Conservation (phyloP, 2,888 invertebrate genomes). For the Amphipyra berbera region DNA sequence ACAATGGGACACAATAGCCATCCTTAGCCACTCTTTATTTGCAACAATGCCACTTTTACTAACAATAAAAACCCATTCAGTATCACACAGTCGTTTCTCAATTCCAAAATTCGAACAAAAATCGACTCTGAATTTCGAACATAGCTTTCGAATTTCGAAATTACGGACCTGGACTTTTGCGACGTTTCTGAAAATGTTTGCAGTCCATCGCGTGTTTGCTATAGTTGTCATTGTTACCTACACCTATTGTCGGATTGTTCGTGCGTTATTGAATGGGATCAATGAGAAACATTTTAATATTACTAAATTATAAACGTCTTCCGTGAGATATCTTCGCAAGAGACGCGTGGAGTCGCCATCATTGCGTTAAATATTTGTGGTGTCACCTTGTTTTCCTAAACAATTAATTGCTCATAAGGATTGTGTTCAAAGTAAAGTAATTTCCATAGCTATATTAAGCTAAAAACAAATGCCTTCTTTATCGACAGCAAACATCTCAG, state of each 20-base stretch:
- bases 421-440: too few species aligned
- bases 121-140: constrained; percentile 19
- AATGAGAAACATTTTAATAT: constrained; percentile 90
- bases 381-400: background rate
- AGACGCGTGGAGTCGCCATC: constrained; percentile 40
- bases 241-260: constrained; percentile 87
- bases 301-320: constrained; percentile 89
- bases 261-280: constrained; percentile 81
- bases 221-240: constrained; percentile 89
- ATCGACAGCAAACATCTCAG: too few species aligned
- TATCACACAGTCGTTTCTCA: constrained; percentile 48
- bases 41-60: constrained; percentile 85
- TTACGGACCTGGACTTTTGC: constrained; percentile 36
- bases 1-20: constrained; percentile 86
- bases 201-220: constrained; percentile 86
- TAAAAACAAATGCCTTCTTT: too few species aligned
- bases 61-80: constrained; percentile 70
- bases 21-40: constrained; percentile 88
- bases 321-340: constrained; percentile 71
- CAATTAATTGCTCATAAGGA: too few species aligned
- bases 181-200: constrained; percentile 51
- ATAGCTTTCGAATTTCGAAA: constrained; percentile 28
- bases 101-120: constrained; percentile 32
- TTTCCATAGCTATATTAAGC: too few species aligned
- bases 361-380: background rate